Conservation (phyloP, 2,888 invertebrate species). For the Cheilosia urbana region DNA sequence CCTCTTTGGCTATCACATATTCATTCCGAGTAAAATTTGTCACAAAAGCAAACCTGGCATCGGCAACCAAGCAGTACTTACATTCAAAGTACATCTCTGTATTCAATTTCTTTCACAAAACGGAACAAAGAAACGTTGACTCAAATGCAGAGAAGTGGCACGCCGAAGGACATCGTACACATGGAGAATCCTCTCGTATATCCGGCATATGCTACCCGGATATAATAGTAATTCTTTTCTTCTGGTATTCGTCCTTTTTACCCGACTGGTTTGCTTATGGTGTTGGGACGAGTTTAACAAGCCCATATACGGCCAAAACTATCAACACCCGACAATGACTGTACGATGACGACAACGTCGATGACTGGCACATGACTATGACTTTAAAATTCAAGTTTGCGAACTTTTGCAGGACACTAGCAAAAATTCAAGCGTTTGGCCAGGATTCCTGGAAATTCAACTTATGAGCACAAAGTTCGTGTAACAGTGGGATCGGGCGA, state of each 20-base stretch:
- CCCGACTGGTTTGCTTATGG: neutral
- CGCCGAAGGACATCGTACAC: neutral
- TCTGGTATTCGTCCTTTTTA: slow-evolving; percentile 1
- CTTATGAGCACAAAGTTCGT: slow-evolving; percentile 60
- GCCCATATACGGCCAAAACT: slow-evolving; percentile 17
- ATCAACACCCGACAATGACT: slow-evolving; percentile 21
- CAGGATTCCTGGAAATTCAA: slow-evolving; percentile 55
- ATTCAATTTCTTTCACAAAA: slow-evolving; percentile 36
- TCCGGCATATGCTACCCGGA: slow-evolving; percentile 27
- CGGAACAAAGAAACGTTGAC: slow-evolving; percentile 38
- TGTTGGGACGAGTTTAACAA: neutral
- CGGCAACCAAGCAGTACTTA: slow-evolving; percentile 12
- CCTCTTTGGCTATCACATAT: slow-evolving; percentile 3
- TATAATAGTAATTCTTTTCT: slow-evolving; percentile 40
- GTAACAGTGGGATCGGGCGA: slow-evolving; percentile 5
- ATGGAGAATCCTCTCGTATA: neutral
- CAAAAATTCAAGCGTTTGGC: slow-evolving; percentile 44
- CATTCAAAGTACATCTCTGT: slow-evolving; percentile 28
- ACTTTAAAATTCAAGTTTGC: slow-evolving; percentile 54
- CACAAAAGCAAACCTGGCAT: slow-evolving; percentile 7
- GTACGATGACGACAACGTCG: neutral
- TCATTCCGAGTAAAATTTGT: slow-evolving; percentile 10
- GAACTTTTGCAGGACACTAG: slow-evolving; percentile 52
- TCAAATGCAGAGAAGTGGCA: slow-evolving; percentile 19
- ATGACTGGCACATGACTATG: slow-evolving; percentile 32